These are phyloP conservation scores for Crocuta crocuta DNA, from an alignment of 2,113 vertebrate species.

Conservation along the genomic window DNA sequence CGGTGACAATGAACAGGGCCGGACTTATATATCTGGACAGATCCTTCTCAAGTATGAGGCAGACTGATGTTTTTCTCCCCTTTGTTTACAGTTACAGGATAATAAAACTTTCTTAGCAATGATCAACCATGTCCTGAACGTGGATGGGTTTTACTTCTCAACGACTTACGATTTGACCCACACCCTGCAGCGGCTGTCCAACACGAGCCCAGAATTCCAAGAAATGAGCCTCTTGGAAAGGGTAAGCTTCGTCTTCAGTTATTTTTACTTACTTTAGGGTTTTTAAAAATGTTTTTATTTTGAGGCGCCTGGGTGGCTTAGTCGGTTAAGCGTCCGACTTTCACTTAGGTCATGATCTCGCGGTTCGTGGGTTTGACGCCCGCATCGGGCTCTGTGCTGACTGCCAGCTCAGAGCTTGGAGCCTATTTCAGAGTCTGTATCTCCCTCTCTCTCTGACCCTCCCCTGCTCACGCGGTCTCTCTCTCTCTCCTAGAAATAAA, in stretches of 20 bases:
- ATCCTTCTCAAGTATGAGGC: background rate
- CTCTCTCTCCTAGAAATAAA: no score
- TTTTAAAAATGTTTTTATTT: background rate
- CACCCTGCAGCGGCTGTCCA: constrained; percentile 94
- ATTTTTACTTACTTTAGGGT: background rate
- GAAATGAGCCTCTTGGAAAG: constrained; percentile 97
- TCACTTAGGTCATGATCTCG: no score
- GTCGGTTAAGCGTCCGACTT: no score
- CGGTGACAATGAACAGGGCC: background rate
- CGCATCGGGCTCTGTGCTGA: no score
- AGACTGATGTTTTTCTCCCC: background rate
- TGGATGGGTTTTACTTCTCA: constrained; percentile 96
- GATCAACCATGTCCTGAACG: constrained; percentile 93
- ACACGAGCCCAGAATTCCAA: constrained; percentile 98
- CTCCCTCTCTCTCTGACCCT: no score
- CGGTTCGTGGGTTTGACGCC: no score
- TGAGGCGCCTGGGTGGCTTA: no score
- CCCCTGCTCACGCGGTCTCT: no score
- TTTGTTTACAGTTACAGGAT: constrained; percentile 93
- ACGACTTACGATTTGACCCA: constrained; percentile 96
- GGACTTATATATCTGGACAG: background rate
- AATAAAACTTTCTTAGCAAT: constrained; percentile 97
- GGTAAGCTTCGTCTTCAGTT: constrained; percentile 85
- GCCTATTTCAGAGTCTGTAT: no score
- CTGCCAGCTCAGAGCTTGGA: no score